Evolutionary conservation across 92 coral and sea anemone genomes (phyloP), one percentile per base, ranked within the genome.

Genomic region (Paramuricea clavata): DNA sequence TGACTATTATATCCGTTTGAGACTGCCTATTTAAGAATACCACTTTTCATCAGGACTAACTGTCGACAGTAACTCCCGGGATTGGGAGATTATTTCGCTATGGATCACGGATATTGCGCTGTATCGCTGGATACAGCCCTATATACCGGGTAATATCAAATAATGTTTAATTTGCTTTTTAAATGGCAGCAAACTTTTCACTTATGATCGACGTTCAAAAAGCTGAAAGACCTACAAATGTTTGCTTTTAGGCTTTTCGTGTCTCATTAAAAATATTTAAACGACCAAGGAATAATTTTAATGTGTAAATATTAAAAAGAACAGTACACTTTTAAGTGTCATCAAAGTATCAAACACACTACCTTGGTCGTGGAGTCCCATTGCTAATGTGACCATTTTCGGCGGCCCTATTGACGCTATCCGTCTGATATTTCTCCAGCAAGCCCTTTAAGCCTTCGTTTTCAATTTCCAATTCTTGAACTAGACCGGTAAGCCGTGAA

Each of bases 391-490:
- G 72, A 27, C 39, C 72, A 30, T 65, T 65, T 16, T 65, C 22
- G 72, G 35, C 72, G 72, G 6, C 22, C 39, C 22, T 12, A 31
- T 28, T 1, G 6, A 3, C 39, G 39, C 39, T 65, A 26, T 33
- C 22, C 39, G 36, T 33, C 39, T 65, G 72, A 65, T 79, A 36
- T 78, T 28, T 54, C 12, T 16, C 83, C 72, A 57, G 26, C 19
- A 25, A 25, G 0, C 71, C 72, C 22, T 79, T 79, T 39, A 79
- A 60, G 11, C 57, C 84, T 52, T 79, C 84, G 72, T 79, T 79
- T 79, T 79, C 84, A 25, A 16, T 60, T 41, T 79, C 84, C 71
- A 79, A 67, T 61, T 60, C 84, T 61, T 59, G 23, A 0, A 79
- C 73, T 5, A 64, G 72, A 17, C 19, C 84, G 10, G 36, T 31